Conservation (phyloP, 2,113 vertebrate species). For the Reinhardtius hippoglossoides region DNA sequence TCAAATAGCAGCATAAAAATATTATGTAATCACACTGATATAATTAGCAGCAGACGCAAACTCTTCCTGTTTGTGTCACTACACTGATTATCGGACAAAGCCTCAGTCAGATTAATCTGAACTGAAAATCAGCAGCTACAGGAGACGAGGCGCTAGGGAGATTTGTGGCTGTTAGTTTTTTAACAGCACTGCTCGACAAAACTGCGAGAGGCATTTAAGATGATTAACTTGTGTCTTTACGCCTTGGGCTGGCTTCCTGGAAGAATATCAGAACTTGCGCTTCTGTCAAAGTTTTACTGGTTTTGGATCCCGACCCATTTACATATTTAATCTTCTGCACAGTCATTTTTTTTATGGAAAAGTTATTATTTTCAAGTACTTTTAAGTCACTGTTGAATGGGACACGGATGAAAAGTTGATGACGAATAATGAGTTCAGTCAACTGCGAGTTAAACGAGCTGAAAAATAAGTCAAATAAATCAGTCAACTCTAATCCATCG, state of each 20-base stretch:
- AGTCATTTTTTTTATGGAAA: slow-evolving; percentile 6
- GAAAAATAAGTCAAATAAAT: no score
- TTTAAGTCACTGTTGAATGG: not conserved
- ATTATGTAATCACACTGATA: not conserved
- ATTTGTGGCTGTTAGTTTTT: slow-evolving; percentile 41
- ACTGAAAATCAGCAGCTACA: not conserved
- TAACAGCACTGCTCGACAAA: slow-evolving; percentile 14
- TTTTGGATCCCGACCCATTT: slow-evolving; percentile 41
- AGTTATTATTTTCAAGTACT: slow-evolving; percentile 4
- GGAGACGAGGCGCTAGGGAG: not conserved
- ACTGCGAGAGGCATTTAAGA: slow-evolving; percentile 39
- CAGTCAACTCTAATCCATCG: no score
- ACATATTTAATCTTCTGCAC: slow-evolving; percentile 49
- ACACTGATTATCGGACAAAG: no score
- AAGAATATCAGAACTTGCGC: slow-evolving; percentile 43
- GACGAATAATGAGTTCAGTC: not conserved
- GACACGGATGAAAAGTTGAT: not conserved
- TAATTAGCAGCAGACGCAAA: not conserved
- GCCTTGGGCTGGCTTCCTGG: slow-evolving; percentile 39
- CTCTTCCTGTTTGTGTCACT: slow-evolving; percentile 18
- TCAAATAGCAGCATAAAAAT: not conserved
- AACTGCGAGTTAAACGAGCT: no score
- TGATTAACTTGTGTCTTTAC: slow-evolving; percentile 56
- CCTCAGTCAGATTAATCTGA: not conserved
- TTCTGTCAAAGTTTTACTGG: slow-evolving; percentile 39